phyloP scores from a whole-genome alignment of 2,113 vertebrate genomes.

The Sapajus apella region DNA sequence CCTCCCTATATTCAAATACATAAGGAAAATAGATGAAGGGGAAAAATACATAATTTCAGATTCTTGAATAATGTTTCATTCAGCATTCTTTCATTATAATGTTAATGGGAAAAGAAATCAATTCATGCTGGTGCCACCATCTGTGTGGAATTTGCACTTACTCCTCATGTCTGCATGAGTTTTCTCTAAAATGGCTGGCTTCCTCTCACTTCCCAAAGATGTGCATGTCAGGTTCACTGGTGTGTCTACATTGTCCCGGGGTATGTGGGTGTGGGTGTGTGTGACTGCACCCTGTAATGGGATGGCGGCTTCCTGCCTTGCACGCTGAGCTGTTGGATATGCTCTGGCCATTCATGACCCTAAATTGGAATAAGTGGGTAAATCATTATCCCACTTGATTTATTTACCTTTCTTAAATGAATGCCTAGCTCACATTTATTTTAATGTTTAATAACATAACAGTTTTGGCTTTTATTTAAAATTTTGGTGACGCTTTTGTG shows the following conservation, averaged over 20 bases:
- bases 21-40: conserved; percentile 27
- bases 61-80: neutral
- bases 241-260: neutral
- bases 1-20: neutral
- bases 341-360: neutral
- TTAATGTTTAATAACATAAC: neutral
- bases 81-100: neutral
- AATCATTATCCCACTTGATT: neutral
- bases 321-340: neutral
- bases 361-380: neutral
- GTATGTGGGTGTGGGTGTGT: neutral
- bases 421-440: neutral
- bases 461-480: neutral
- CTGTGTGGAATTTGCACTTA: neutral
- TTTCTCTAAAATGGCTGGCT: neutral
- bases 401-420: neutral
- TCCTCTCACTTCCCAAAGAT: neutral
- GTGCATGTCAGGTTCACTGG: neutral
- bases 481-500: neutral
- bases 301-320: neutral
- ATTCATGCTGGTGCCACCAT: neutral
- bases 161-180: neutral
- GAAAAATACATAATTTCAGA: conserved; percentile 42
- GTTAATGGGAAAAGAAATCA: neutral
- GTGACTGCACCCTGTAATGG: neutral